A percentile compares a stretch with the other conserved stretches of the same genome.
Evolutionary conservation across 2,888 invertebrate species (phyloP).

Genomic region (Osmoderma eremita): DNA sequence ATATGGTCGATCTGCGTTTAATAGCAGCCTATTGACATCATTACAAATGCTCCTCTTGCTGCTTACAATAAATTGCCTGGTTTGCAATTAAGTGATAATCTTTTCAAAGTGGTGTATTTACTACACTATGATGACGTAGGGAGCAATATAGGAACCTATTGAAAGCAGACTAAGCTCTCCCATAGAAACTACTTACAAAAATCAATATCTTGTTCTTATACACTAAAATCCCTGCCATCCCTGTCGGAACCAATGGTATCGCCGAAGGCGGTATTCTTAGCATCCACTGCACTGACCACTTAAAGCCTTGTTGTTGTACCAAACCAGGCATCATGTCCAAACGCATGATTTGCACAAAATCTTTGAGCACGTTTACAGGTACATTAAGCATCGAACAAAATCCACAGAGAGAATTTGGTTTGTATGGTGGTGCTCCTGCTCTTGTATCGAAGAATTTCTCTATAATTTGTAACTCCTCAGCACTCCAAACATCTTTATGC

Average conservation of each 20-base stretch:
- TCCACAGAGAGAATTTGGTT: conserved; percentile 86
- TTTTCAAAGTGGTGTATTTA: too few relatives aligned
- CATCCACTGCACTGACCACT: conserved; percentile 93
- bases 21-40: too few relatives aligned
- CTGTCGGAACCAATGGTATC: conserved; percentile 87
- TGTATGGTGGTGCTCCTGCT: conserved; percentile 90
- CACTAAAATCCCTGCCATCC: conserved; percentile 87
- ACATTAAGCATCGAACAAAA: conserved; percentile 87
- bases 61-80: too few relatives aligned
- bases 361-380: conserved; percentile 87
- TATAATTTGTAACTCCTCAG: conserved; percentile 88
- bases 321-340: conserved; percentile 71
- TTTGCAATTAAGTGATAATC: too few relatives aligned
- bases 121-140: too few relatives aligned
- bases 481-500: conserved; percentile 85
- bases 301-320: conserved; percentile 72
- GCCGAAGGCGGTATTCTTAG: conserved; percentile 91
- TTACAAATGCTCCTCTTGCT: too few relatives aligned
- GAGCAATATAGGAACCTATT: too few relatives aligned
- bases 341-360: conserved; percentile 89
- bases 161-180: too few relatives aligned
- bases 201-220: conserved; percentile 90
- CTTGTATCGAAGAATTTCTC: conserved; percentile 93
- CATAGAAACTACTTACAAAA: conserved; percentile 85
- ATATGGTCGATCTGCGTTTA: too few relatives aligned